Conservation (phyloP, 2,888 invertebrate genomes). For the Carabus problematicus region DNA sequence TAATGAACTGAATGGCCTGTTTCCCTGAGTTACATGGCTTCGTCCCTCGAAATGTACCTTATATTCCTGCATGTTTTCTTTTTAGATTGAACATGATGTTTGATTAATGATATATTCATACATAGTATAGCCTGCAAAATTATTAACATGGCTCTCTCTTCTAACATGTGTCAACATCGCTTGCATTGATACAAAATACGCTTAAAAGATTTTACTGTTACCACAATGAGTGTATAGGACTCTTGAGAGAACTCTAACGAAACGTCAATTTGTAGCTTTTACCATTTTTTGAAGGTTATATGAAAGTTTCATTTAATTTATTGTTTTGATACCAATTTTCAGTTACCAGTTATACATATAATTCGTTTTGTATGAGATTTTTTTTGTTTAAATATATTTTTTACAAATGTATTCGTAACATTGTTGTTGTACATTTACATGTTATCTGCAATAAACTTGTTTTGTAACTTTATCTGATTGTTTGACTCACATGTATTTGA, state of each 20-base stretch:
- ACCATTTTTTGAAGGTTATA: background rate
- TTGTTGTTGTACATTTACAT: conserved; percentile 39
- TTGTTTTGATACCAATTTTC: conserved; percentile 1
- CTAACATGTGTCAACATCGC: conserved; percentile 38
- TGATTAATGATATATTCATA: conserved; percentile 30
- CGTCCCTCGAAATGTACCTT: background rate
- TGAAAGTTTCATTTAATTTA: conserved; percentile 1
- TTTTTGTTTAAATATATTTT: conserved; percentile 33
- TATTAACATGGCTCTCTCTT: conserved; percentile 30
- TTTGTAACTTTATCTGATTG: conserved; percentile 37
- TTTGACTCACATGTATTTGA: conserved; percentile 27
- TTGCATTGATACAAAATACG: conserved; percentile 38
- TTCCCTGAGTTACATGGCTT: background rate
- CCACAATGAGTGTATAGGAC: no score
- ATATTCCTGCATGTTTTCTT: conserved; percentile 39
- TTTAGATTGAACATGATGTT: conserved; percentile 43
- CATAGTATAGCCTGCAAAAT: conserved; percentile 3
- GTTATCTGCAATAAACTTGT: conserved; percentile 41
- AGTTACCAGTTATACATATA: conserved; percentile 1
- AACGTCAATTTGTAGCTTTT: no score
- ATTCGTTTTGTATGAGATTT: conserved; percentile 2
- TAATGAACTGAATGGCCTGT: conserved; percentile 21
- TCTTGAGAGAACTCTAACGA: no score
- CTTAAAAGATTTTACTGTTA: conserved; percentile 18
- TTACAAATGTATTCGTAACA: conserved; percentile 23